Conservation (phyloP, 92 coral and sea anemone genomes). For the Anthopleura xanthogrammica region DNA sequence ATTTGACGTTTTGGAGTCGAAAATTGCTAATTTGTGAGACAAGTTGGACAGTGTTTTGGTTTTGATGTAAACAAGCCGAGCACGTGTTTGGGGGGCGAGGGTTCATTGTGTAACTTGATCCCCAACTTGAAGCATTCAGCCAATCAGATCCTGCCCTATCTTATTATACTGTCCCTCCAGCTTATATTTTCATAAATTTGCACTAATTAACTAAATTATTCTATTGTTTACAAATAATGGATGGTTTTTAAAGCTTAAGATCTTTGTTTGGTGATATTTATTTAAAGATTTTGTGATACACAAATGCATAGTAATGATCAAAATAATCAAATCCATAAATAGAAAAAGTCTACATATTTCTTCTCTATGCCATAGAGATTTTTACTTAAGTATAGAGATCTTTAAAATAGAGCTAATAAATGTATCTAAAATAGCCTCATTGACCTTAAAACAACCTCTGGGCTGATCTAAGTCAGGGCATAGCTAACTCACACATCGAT, state of each 20-base stretch:
- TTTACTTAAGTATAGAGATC: no score
- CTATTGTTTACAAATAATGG: not conserved
- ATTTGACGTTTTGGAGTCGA: not conserved
- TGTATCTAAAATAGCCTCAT: no score
- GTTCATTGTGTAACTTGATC: conserved; percentile 24
- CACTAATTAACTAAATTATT: not conserved
- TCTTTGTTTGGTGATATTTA: not conserved
- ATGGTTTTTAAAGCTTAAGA: not conserved
- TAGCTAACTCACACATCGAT: no score
- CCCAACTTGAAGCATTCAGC: not conserved
- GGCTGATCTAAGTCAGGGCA: no score
- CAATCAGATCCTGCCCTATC: not conserved
- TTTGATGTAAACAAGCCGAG: conserved; percentile 14
- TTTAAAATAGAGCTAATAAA: no score
- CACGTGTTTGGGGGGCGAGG: conserved; percentile 26
- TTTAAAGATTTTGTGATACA: not conserved
- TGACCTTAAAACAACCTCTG: no score
- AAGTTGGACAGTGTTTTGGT: conserved; percentile 21
- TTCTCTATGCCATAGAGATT: no score
- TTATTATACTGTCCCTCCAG: not conserved
- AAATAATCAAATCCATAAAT: not conserved
- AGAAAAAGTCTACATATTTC: no score
- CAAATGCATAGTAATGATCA: not conserved
- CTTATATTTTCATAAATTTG: conserved; percentile 10
- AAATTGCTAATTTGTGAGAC: not conserved